Evolutionary conservation across 2,888 invertebrate genomes (phyloP), one percentile per base, ranked within the genome.

Genomic region (Lasioglossum calceatum): DNA sequence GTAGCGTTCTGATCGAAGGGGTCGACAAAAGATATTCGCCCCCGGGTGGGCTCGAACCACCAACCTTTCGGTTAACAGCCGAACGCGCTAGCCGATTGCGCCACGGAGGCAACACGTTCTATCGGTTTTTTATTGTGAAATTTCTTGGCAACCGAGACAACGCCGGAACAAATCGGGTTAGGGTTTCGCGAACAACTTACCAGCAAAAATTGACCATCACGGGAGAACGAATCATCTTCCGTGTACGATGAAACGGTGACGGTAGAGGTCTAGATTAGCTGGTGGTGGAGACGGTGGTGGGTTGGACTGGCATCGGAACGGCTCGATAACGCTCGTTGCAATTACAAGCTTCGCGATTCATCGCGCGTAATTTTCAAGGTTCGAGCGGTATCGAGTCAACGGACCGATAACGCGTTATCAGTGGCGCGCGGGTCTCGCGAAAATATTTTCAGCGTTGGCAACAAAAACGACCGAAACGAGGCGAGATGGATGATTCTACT

Each of bases 1-100:
- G 61, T 16, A 64, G 7, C 64, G 64, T 64, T 64, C 32, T 32
- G 2, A 32, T 7, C 64, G 64, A 32, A 58, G 32, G 7, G n/a
- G 32, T 16, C 16, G 64, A 64, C 64, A 64, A 64, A 64, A 64
- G 64, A 64, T 64, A 64, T 64, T 64, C 32, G 98, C 98, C 98
- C 98, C 98, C 98, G 98, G 98, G 98, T 98, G 98, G 98, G 97
- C 98, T 98, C 97, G 98, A 98, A 98, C 98, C 98, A 98, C 98
- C 98, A 98, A 98, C 98, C 98, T 98, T 98, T 98, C 98, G 98
- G 98, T 98, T 98, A 98, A 98, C 98, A 98, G 98, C 98, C 98
- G 98, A 98, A 98, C 98, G 98, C 98, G 98, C 98, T 98, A 98
- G 96, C 98, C 98, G 95, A 98, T 98, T 98, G 98, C 98, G 98